A percentile compares a stretch with the other conserved stretches of the same genome.
These are phyloP conservation scores for Cyclophora albipunctata DNA, from an alignment of 2,888 invertebrate species.

Conservation along the genomic window DNA sequence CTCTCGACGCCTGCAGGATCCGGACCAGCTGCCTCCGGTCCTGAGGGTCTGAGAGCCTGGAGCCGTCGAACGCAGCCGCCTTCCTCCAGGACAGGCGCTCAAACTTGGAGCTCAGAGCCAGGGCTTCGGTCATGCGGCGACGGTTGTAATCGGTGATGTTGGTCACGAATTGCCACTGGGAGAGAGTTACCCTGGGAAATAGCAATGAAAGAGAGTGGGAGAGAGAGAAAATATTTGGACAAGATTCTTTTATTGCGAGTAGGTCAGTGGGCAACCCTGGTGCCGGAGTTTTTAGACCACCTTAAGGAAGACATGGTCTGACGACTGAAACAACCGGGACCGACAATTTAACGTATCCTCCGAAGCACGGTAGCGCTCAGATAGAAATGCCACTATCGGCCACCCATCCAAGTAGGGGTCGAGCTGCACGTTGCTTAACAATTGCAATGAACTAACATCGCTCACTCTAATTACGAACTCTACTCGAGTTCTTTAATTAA, in stretches of 20 bases:
- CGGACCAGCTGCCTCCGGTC: slow-evolving; percentile 81
- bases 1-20: slow-evolving; percentile 81
- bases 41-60: slow-evolving; percentile 79
- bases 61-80: slow-evolving; percentile 81
- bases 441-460: too few relatives aligned
- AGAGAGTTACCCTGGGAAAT: slow-evolving; percentile 74
- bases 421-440: too few relatives aligned
- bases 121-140: slow-evolving; percentile 81
- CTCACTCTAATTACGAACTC: too few relatives aligned
- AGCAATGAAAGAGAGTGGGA: neutral
- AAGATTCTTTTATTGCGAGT: neutral
- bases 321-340: too few relatives aligned
- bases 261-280: too few relatives aligned
- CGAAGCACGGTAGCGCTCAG: too few relatives aligned
- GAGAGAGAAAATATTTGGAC: neutral
- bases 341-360: too few relatives aligned
- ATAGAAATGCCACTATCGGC: too few relatives aligned
- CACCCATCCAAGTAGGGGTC: too few relatives aligned
- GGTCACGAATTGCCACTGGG: slow-evolving; percentile 85
- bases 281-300: too few relatives aligned
- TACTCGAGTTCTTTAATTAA: neutral
- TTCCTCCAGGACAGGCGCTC: slow-evolving; percentile 84
- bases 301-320: too few relatives aligned
- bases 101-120: slow-evolving; percentile 82
- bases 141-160: slow-evolving; percentile 84